These are phyloP conservation scores for Pholis gunnellus DNA, from an alignment of 2,113 vertebrate species.

Conservation along the genomic window DNA sequence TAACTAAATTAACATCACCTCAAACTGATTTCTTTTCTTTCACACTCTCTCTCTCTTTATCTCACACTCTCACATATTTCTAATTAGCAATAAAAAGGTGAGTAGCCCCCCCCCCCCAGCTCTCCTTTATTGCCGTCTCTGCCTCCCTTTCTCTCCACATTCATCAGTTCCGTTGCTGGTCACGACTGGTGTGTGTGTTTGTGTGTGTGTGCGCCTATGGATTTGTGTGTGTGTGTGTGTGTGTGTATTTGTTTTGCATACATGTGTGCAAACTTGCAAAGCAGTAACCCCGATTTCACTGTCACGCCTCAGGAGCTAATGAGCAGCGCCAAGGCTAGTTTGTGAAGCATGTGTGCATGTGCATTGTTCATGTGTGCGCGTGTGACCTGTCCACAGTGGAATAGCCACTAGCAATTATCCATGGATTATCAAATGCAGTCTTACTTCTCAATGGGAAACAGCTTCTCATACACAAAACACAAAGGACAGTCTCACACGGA, in stretches of 20 bases:
- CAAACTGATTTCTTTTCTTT: not conserved
- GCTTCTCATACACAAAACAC: not conserved
- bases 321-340: conserved; percentile 51
- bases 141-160: conserved; percentile 4
- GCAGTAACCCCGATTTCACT: conserved; percentile 60
- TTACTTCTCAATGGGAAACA: not conserved
- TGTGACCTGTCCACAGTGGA: not conserved
- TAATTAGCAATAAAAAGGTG: conserved; percentile 27
- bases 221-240: conserved; percentile 14
- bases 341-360: conserved; percentile 43
- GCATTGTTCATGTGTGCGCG: not conserved
- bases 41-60: not conserved
- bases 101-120: not conserved
- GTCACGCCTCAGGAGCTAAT: conserved; percentile 70
- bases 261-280: conserved; percentile 9
- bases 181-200: conserved; percentile 12
- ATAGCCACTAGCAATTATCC: conserved; percentile 45
- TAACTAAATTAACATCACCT: conserved; percentile 25
- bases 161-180: conserved; percentile 20
- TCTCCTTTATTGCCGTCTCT: not conserved
- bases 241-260: conserved; percentile 19
- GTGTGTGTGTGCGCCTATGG: conserved; percentile 11
- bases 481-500: conserved; percentile 6
- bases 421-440: not conserved
- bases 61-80: not conserved